Evolutionary conservation across 2,797 vertebrate genomes (phyloP).

Genomic region (Rousettus madagascariensis): DNA sequence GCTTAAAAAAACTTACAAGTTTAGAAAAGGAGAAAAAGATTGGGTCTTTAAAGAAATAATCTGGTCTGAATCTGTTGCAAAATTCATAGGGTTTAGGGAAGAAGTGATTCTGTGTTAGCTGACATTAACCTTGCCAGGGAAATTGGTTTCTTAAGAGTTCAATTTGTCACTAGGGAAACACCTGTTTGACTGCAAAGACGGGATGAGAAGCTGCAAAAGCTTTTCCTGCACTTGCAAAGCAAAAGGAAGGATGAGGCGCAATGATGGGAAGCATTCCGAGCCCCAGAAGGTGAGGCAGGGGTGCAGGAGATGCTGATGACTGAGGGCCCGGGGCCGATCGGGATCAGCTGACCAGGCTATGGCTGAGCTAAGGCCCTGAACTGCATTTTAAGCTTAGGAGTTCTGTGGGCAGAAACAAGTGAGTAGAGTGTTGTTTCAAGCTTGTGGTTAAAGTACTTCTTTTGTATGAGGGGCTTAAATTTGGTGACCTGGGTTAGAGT

Average conservation of each 20-base stretch:
- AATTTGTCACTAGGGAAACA: background rate
- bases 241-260: background rate
- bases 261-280: background rate
- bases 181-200: background rate
- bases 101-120: background rate
- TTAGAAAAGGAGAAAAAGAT: background rate
- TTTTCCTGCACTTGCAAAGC: background rate
- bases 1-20: background rate
- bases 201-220: background rate
- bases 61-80: background rate
- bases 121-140: background rate
- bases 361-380: background rate
- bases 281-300: background rate
- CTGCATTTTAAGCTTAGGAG: too few relatives aligned
- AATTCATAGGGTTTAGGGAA: background rate
- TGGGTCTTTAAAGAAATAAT: background rate
- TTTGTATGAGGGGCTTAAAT: background rate
- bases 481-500: background rate
- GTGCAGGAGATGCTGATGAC: background rate
- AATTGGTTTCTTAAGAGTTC: background rate
- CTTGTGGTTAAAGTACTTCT: background rate
- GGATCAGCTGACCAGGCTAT: background rate
- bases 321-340: accelerated
- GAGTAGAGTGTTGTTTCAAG: background rate
- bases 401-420: background rate